Base-by-base conservation (phyloP, 1,140 invertebrate genomes). In the Cotesia typhae region DNA sequence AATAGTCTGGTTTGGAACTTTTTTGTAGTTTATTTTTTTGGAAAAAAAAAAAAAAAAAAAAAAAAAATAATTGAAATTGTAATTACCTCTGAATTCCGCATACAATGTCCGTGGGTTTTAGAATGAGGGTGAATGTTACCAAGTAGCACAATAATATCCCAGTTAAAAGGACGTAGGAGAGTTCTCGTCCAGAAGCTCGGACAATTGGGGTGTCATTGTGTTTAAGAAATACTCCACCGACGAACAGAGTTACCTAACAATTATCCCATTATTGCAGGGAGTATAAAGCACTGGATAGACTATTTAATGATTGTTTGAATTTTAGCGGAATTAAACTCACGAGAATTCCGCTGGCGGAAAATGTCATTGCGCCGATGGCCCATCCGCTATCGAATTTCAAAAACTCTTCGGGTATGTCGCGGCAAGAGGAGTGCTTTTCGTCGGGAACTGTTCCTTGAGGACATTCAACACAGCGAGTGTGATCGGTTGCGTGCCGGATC, bases 61-160 rank as follows among this genome's bases (percentile, higher is more conserved):
- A 12, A 53, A 17, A 66, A 63, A 41, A 12, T 12, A 52, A 10
- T 47, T 37, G 20, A 20, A 63, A 47, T 28, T 28, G 28, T 52
- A 65, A 28, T 55, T 37, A 94, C 93, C 93, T 89, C 82, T 94
- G 93, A 64, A 94, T 86, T 12, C 92, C 90, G 79, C 93, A 95
- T 35, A 94, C 91, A 68, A 93, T 81, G 82, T 94, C 90, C 5
- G 90, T 93, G 0, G 94, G 94, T 72, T 91, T 90, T 9, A 96
- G 83, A 4, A 96, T 92, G 9, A 97, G 88, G 1, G 92, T 89
- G 82, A 96, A 96, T 4, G 95, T 96, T 70, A 97, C 92, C 60
- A 92, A 89, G 86, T 96, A 98, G 86, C 96, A 97, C 83, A 96
- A 90, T 59, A 97, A 89, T 75, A 97, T 94, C 4, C 95, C 96